These are phyloP conservation scores for Centropristis striata DNA, from an alignment of 2,113 vertebrate species.

Conservation along the genomic window DNA sequence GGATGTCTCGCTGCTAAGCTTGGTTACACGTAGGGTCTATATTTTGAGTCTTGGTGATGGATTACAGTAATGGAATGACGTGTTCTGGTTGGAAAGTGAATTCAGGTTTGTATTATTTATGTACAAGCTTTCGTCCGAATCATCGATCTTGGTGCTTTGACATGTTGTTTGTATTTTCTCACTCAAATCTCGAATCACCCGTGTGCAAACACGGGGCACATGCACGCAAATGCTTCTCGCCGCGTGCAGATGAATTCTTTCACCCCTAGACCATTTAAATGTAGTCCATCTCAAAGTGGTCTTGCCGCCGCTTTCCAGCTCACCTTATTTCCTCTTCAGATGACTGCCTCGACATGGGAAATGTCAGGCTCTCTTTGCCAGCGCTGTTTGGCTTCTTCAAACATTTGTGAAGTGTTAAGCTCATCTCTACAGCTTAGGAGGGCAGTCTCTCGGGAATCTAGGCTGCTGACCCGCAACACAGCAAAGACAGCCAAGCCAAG, in stretches of 20 bases:
- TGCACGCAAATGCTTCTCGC: slow-evolving; percentile 1
- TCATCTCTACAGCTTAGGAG: slow-evolving; percentile 77
- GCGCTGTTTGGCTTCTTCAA: slow-evolving; percentile 78
- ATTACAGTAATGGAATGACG: slow-evolving; percentile 60
- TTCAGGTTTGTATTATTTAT: slow-evolving; percentile 63
- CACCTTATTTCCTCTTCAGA: slow-evolving; percentile 74
- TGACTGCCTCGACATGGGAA: slow-evolving; percentile 68
- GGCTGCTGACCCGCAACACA: slow-evolving; percentile 70
- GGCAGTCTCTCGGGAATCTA: slow-evolving; percentile 72
- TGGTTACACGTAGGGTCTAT: slow-evolving; percentile 31
- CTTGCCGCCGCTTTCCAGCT: slow-evolving; percentile 53
- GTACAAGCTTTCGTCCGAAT: slow-evolving; percentile 44
- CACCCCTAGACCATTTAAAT: slow-evolving; percentile 61
- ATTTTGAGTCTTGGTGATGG: slow-evolving; percentile 52
- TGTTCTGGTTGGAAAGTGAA: slow-evolving; percentile 41
- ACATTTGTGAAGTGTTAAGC: slow-evolving; percentile 82
- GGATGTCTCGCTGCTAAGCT: slow-evolving; percentile 26
- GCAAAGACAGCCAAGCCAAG: slow-evolving; percentile 72
- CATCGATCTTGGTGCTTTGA: slow-evolving; percentile 55
- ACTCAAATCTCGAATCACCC: slow-evolving; percentile 42
- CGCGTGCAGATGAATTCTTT: slow-evolving; percentile 35
- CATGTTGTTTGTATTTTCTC: slow-evolving; percentile 47
- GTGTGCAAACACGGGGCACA: slow-evolving; percentile 26
- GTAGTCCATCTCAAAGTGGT: slow-evolving; percentile 62
- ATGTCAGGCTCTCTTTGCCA: slow-evolving; percentile 71